phyloP scores from a whole-genome alignment of 2,113 vertebrate genomes.

The Jaculus jaculus region DNA sequence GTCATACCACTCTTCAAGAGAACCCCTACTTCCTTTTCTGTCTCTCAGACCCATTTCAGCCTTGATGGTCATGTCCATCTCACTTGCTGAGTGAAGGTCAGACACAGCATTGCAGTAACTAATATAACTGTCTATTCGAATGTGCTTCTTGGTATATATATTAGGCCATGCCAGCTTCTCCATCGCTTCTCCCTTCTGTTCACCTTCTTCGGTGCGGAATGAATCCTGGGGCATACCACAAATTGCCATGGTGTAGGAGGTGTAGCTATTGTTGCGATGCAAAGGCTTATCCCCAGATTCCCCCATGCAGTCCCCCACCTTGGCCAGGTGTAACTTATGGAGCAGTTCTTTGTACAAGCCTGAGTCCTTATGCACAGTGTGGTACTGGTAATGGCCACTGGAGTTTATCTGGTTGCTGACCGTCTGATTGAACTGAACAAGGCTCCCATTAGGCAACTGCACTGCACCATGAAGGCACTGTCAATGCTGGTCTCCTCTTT shows the following conservation, averaged over 20 bases:
- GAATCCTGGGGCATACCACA: constrained; percentile 94
- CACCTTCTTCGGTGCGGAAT: constrained; percentile 86
- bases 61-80: constrained; percentile 82
- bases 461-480: too few relatives aligned
- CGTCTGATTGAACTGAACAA: too few relatives aligned
- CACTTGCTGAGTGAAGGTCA: too few relatives aligned
- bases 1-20: constrained; percentile 90
- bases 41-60: constrained; percentile 79
- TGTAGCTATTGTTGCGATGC: too few relatives aligned
- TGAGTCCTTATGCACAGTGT: too few relatives aligned
- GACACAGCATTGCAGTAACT: constrained; percentile 94
- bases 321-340: constrained; percentile 94
- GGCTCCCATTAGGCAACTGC: too few relatives aligned
- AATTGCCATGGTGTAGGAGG: too few relatives aligned
- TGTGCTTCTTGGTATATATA: constrained; percentile 86
- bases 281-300: too few relatives aligned
- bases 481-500: too few relatives aligned
- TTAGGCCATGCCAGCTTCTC: constrained; percentile 83
- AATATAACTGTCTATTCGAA: constrained; percentile 94
- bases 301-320: constrained; percentile 96
- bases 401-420: too few relatives aligned
- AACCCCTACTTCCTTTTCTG: constrained; percentile 76
- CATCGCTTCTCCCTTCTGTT: constrained; percentile 81
- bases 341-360: constrained; percentile 97
- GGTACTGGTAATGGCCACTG: too few relatives aligned